These are phyloP conservation scores for Dryoscopus gambensis DNA, from an alignment of 2,113 vertebrate species.

Conservation along the genomic window DNA sequence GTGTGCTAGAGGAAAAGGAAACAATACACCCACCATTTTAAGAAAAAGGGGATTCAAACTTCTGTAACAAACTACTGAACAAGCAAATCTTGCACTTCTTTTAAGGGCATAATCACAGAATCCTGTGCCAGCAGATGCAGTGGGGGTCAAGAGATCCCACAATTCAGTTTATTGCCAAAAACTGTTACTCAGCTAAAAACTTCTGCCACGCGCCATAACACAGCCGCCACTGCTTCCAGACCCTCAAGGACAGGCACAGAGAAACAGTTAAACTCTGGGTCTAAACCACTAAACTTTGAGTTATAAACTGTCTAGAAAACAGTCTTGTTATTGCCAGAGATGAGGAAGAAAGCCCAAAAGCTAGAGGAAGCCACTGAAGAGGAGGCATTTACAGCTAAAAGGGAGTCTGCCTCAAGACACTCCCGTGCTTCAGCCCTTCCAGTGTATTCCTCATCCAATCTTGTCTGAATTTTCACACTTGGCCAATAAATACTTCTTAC, in stretches of 20 bases:
- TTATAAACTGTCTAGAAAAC: not conserved
- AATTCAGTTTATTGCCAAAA: not conserved
- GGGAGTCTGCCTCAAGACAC: not conserved
- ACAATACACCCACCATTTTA: not conserved
- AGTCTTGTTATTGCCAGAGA: not conserved
- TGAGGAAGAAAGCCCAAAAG: not conserved
- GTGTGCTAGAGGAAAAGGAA: not conserved
- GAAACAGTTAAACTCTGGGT: not conserved
- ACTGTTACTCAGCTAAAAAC: not conserved
- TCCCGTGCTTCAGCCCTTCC: not conserved
- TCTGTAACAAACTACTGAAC: not conserved
- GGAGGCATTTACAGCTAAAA: not conserved
- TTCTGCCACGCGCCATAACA: not conserved
- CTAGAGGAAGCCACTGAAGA: not conserved
- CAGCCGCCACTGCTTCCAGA: not conserved
- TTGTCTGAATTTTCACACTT: not conserved
- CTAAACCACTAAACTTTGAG: not conserved
- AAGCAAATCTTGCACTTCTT: not conserved
- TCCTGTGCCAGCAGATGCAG: not conserved
- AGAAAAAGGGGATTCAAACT: not conserved
- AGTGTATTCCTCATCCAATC: not conserved
- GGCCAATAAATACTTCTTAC: conserved; percentile 7
- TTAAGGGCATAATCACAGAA: not conserved
- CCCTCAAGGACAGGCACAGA: not conserved
- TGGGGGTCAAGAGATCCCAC: not conserved